Conservation (phyloP, 2,797 vertebrate genomes). For the Rhynchotus rufescens region DNA sequence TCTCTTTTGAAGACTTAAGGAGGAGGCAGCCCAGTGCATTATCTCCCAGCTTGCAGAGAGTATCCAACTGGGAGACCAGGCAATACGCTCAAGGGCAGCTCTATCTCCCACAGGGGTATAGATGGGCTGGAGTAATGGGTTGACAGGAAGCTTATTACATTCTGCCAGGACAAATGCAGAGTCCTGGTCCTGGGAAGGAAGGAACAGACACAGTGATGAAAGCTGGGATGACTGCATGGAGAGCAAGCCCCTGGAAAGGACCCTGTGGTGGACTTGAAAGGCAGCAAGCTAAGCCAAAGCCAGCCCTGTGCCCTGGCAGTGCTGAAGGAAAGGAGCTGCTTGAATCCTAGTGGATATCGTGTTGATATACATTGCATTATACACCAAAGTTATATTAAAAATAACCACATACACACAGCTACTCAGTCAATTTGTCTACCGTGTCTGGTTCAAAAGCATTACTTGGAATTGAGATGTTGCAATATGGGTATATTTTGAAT, state of each 20-base stretch:
- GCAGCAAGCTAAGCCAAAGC: not conserved
- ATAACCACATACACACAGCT: not conserved
- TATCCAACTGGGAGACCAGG: not conserved
- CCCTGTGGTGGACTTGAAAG: not conserved
- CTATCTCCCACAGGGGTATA: not conserved
- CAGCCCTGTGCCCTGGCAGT: not conserved
- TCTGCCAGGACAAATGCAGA: not conserved
- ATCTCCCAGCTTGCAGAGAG: not conserved
- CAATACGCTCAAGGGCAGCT: not conserved
- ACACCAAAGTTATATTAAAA: not conserved
- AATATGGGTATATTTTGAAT: not conserved
- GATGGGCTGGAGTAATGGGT: rapidly evolving
- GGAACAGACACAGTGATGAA: not conserved
- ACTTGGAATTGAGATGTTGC: not conserved
- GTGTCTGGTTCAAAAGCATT: not conserved
- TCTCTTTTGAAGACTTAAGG: not conserved
- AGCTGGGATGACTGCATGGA: not conserved
- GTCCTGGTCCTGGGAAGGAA: not conserved
- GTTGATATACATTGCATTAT: not conserved
- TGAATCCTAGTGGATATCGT: not conserved
- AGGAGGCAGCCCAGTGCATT: not conserved
- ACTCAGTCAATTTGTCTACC: not conserved
- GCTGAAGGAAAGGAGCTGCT: not conserved
- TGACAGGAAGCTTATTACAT: not conserved
- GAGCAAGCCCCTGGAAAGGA: not conserved